phyloP scores from a whole-genome alignment of 2,797 vertebrate genomes.

The Gambelia wislizenii region DNA sequence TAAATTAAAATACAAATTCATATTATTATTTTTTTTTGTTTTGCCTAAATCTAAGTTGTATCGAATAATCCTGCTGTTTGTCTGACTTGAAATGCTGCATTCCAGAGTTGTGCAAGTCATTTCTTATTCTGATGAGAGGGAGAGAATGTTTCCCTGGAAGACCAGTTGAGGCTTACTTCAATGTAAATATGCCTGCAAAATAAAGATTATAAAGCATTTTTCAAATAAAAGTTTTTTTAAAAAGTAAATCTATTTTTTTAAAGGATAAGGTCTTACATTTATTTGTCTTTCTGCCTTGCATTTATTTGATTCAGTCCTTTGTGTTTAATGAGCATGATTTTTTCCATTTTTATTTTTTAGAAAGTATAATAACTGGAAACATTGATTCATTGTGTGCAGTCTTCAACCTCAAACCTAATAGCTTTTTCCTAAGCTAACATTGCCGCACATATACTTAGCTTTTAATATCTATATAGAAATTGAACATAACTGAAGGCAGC shows the following conservation, averaged over 20 bases:
- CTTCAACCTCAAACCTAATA: background rate
- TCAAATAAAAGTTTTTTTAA: background rate
- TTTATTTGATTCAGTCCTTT: slow-evolving; percentile 3
- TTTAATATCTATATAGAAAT: background rate
- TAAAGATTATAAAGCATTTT: background rate
- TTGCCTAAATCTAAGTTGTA: background rate
- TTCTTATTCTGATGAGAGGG: slow-evolving; percentile 25
- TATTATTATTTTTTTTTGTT: too few relatives aligned
- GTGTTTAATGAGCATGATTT: background rate
- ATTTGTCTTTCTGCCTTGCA: background rate
- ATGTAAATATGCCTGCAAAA: background rate
- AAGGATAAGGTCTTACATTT: background rate
- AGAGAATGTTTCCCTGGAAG: slow-evolving; percentile 1
- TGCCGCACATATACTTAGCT: background rate
- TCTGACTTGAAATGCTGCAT: slow-evolving; percentile 23
- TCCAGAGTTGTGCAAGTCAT: background rate
- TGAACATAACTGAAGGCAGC: background rate
- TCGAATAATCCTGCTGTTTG: background rate
- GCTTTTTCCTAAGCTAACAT: background rate
- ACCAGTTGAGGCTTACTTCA: background rate
- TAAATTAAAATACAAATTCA: background rate
- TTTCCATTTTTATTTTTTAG: slow-evolving; percentile 1
- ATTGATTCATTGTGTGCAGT: background rate
- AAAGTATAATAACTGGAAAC: accelerated
- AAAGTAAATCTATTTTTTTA: background rate